These are phyloP conservation scores for Hippoglossus stenolepis DNA, from an alignment of 2,113 vertebrate genomes.

Conservation along the genomic window DNA sequence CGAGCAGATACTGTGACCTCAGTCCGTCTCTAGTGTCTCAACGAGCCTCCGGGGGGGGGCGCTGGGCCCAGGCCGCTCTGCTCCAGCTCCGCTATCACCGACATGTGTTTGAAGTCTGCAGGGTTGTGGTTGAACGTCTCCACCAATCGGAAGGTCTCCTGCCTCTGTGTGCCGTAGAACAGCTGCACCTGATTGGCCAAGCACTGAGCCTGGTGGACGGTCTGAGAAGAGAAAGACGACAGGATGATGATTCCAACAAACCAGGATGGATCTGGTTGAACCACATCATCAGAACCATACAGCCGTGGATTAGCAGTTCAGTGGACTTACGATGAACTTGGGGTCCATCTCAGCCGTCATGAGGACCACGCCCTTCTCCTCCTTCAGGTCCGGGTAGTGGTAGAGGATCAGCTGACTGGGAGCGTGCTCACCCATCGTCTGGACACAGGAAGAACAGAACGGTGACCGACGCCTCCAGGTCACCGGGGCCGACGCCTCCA, in stretches of 20 bases:
- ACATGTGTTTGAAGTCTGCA: conserved; percentile 92
- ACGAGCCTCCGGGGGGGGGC: conserved; percentile 15
- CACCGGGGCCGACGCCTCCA: not conserved
- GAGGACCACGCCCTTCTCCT: conserved; percentile 92
- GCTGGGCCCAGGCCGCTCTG: conserved; percentile 85
- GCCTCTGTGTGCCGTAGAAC: conserved; percentile 89
- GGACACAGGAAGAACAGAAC: not conserved
- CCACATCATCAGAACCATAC: not conserved
- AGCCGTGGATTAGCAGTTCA: not conserved
- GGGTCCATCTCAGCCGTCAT: conserved; percentile 95
- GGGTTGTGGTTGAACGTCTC: conserved; percentile 93
- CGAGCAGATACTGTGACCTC: too few relatives aligned
- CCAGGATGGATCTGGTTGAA: not conserved
- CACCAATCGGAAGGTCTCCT: conserved; percentile 86
- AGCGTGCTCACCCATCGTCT: conserved; percentile 89
- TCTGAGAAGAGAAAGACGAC: conserved; percentile 74
- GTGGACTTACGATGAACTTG: conserved; percentile 89
- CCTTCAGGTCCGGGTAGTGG: conserved; percentile 92
- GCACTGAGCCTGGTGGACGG: conserved; percentile 92
- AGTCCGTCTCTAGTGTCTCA: not conserved
- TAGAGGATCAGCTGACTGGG: conserved; percentile 93
- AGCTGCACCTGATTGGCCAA: conserved; percentile 95
- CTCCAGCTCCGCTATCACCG: conserved; percentile 91
- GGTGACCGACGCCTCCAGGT: not conserved
- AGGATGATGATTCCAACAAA: not conserved